Base-by-base conservation (phyloP, 2,113 vertebrate genomes). In the Triplophysa rosa region DNA sequence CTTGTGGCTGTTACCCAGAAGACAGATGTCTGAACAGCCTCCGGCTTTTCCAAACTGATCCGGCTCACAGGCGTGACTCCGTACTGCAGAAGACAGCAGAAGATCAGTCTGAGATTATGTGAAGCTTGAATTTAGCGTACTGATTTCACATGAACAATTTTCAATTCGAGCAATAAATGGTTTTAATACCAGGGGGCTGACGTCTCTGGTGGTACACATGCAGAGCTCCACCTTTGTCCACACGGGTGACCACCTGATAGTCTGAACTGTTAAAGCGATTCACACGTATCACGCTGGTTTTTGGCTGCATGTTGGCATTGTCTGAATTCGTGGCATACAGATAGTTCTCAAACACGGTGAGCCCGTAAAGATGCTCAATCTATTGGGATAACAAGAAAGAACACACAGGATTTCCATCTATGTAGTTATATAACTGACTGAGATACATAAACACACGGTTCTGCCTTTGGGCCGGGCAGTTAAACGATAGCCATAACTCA, bases 261-360 rank as follows among this genome's bases (percentile, higher is more conserved):
- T 98, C 97, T 0, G 95, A 95, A 92, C 95, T 98, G 91, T 99
- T 99, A 87, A 99, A 99, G 77, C 97, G 96, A 86, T 99, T 99
- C 63, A 99, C 95, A 0, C 94, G 91, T 89, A 99, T 97, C 85
- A 99, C 97, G 0, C 97, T 99, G 9, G 96, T 99, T 86, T 99
- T 99, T 74, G 97, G 97, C 92, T 98, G 97, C 81, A 95, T 92
- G 8, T 99, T 98, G 82, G 94, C 95, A 0, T 96, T 98, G 93
- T 99, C 97, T 0, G 97, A 98, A 87, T 99, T 99, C 87, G 97
- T 99, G 90, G 97, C 96, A 0, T 99, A 99, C 52, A 99, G 93
- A 76, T 98, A 99, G 83, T 99, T 99, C 93, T 98, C 97, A 0
- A 98, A 99, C 47, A 98, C 96, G 0, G 97, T 98, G 83, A 98